Evolutionary conservation across 2,888 invertebrate species (phyloP), one percentile per base, ranked within the genome.

Genomic region (Eupsilia transversa): DNA sequence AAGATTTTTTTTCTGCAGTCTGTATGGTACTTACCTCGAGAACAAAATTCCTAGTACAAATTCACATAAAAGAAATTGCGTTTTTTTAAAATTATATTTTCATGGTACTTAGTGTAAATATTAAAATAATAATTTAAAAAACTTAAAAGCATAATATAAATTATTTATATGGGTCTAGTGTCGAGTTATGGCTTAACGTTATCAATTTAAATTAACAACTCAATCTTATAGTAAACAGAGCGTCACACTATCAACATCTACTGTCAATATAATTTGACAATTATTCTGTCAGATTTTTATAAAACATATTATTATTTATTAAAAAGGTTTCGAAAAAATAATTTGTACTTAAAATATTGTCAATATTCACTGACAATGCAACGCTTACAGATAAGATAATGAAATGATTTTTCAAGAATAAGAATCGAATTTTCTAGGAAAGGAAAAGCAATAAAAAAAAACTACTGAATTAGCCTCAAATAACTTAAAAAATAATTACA

Each of bases 381-480:
- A 69, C 67, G 27, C 80, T 52, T 23, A 33, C 35, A 1, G 6
- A 49, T 35, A 70, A 49, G 12, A 59, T 66, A 20, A 72, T 59
- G 30, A 61, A 57, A 70, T 68, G 60, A 73, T 77, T 77, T 71
- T 61, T 71, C 60, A 61, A 71, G 30, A 72, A 41, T 56, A 38
- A 1, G 1, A 54, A 56, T 27, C 14, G 0, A 59, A 49, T 72
- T 72, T 38, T 66, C 43, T 35, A 35, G 17, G 27, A 75, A 75
- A 73, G 4, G 38, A 67, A 57, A 56, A 52, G 49, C 27, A 57
- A 69, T 33, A 20, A 52, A n/a, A 23, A n/a, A 17, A n/a, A 6
- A 17, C 35, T 57, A 76, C 54, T 56, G 57, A 63, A 73, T 68
- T 85, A 86, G 86, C 87, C 86, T 87, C 87, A 78, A 68, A 59